phyloP scores from a whole-genome alignment of 2,113 vertebrate species.

The Drymodes brunneopygia region DNA sequence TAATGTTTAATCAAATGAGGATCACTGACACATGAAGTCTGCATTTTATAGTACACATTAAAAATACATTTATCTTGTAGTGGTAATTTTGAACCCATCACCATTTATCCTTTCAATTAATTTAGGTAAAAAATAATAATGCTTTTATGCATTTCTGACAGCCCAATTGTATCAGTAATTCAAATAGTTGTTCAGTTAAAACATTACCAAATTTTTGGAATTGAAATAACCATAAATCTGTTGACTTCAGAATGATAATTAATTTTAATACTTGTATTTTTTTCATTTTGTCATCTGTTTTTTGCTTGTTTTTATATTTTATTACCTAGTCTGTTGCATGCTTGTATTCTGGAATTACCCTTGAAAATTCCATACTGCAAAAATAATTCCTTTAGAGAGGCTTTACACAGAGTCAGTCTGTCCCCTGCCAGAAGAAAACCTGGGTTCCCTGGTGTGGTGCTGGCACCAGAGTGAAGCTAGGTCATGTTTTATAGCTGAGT shows the following conservation, averaged over 20 bases:
- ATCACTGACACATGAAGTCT: not conserved
- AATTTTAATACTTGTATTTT: not conserved
- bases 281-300: not conserved
- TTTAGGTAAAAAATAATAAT: not conserved
- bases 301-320: not conserved
- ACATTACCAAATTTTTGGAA: not conserved
- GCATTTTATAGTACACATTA: not conserved
- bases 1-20: not conserved
- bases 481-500: not conserved
- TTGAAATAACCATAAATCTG: not conserved
- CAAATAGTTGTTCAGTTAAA: not conserved
- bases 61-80: not conserved
- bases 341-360: not conserved
- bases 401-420: not conserved
- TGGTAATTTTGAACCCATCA: not conserved
- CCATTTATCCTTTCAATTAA: not conserved
- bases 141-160: not conserved
- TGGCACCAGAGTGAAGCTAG: not conserved
- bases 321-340: not conserved
- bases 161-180: not conserved
- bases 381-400: not conserved
- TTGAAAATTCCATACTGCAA: not conserved
- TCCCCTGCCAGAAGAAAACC: not conserved
- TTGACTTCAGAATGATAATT: not conserved
- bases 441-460: not conserved